Evolutionary conservation across 2,113 vertebrate genomes (phyloP).

Genomic region (Lepus europaeus): DNA sequence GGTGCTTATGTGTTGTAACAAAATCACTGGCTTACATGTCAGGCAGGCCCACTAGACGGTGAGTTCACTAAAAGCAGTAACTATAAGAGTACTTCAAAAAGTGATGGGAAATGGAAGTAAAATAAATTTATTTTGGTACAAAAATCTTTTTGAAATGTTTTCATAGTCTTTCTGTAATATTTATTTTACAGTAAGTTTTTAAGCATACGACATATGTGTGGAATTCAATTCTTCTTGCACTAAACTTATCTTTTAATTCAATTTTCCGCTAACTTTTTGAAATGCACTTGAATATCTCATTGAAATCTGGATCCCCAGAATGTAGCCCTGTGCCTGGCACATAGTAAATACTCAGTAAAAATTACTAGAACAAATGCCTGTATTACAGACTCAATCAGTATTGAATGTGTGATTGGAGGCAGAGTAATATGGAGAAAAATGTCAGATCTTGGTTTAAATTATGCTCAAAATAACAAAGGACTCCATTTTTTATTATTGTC

Average conservation of each 20-base stretch:
- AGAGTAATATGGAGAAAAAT: not conserved
- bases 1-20: not conserved
- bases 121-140: too few species aligned
- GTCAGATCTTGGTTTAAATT: not conserved
- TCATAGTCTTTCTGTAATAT: too few species aligned
- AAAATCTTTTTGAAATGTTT: too few species aligned
- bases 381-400: not conserved
- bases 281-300: not conserved
- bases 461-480: not conserved
- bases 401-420: not conserved
- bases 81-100: too few species aligned
- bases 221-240: too few species aligned
- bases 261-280: too few species aligned
- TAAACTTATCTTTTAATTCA: too few species aligned
- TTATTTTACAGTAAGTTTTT: too few species aligned
- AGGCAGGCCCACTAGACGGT: not conserved
- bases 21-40: not conserved
- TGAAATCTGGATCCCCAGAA: not conserved
- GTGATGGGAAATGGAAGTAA: too few species aligned
- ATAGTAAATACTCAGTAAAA: not conserved
- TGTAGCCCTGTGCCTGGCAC: not conserved
- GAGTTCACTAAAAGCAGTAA: not conserved
- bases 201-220: too few species aligned
- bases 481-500: not conserved
- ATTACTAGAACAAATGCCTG: not conserved